phyloP scores from a whole-genome alignment of 2,888 invertebrate genomes.

The Pammene fasciana region DNA sequence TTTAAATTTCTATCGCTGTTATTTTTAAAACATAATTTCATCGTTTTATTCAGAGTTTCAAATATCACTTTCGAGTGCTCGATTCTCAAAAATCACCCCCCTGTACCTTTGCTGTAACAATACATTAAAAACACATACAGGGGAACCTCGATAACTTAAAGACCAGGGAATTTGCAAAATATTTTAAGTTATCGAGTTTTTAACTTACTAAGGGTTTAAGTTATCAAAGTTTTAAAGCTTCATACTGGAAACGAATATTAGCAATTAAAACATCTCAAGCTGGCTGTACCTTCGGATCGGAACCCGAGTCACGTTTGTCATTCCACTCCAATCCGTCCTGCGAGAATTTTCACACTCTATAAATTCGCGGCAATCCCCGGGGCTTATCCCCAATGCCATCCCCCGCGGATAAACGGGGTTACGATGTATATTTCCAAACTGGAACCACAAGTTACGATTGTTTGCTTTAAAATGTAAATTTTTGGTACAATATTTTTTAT shows the following conservation, averaged over 20 bases:
- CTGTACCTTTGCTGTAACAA: too few relatives aligned
- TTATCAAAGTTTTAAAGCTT: too few relatives aligned
- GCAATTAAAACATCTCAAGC: constrained; percentile 5
- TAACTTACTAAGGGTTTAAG: too few relatives aligned
- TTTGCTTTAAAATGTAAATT: background rate
- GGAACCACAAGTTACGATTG: background rate
- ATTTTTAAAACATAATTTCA: too few relatives aligned
- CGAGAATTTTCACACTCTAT: constrained; percentile 76
- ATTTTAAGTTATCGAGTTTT: too few relatives aligned
- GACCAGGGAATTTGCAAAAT: too few relatives aligned
- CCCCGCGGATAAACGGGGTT: constrained; percentile 37
- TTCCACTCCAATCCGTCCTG: constrained; percentile 66
- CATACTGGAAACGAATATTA: background rate
- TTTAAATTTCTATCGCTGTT: too few relatives aligned
- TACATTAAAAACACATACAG: too few relatives aligned
- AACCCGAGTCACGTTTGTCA: constrained; percentile 73
- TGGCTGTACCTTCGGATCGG: constrained; percentile 44
- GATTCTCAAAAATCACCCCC: too few relatives aligned
- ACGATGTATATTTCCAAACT: background rate
- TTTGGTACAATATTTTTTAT: background rate
- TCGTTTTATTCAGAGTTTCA: too few relatives aligned
- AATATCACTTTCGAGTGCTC: too few relatives aligned
- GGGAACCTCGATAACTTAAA: too few relatives aligned
- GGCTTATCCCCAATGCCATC: constrained; percentile 52
- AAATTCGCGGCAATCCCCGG: constrained; percentile 70